phyloP scores from a whole-genome alignment of 2,797 vertebrate genomes.

The Tachyglossus aculeatus region DNA sequence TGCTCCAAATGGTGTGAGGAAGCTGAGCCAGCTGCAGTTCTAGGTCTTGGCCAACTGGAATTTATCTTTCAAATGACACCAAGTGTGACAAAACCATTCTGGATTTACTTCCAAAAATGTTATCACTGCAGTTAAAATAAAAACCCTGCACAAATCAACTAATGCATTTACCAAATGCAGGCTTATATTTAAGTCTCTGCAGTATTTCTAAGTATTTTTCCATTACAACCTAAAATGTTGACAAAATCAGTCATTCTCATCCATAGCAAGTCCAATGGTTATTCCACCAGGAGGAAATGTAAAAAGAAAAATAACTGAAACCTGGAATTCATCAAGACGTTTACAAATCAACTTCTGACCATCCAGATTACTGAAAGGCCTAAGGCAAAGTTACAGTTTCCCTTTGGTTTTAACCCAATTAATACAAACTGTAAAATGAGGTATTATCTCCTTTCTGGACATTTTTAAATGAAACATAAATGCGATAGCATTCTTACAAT shows the following conservation, averaged over 20 bases:
- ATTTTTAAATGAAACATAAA: neutral
- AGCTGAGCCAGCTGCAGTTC: constrained; percentile 63
- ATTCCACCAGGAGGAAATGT: constrained; percentile 53
- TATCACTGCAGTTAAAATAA: constrained; percentile 47
- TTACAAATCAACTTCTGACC: constrained; percentile 28
- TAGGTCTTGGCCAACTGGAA: constrained; percentile 54
- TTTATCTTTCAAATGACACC: constrained; percentile 57
- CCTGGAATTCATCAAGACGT: constrained; percentile 53
- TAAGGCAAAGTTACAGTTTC: neutral
- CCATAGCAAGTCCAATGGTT: constrained; percentile 48
- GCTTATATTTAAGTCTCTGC: constrained; percentile 55
- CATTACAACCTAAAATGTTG: constrained; percentile 61
- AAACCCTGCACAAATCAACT: constrained; percentile 56
- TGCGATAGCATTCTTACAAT: constrained; percentile 10
- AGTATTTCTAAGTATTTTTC: constrained; percentile 36
- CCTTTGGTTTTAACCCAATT: constrained; percentile 16
- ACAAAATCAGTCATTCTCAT: constrained; percentile 52
- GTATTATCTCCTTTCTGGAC: neutral
- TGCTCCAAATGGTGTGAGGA: constrained; percentile 60
- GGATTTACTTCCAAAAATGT: constrained; percentile 63
- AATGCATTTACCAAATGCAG: constrained; percentile 29
- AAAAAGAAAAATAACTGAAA: constrained; percentile 53
- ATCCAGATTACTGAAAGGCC: constrained; percentile 22
- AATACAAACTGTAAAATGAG: constrained; percentile 4
- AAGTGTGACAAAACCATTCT: constrained; percentile 58